Evolutionary conservation across 53 echinoderm and acorn worm genomes (phyloP), one percentile per base, ranked within the genome.

Genomic region (Paelopatides confundens): DNA sequence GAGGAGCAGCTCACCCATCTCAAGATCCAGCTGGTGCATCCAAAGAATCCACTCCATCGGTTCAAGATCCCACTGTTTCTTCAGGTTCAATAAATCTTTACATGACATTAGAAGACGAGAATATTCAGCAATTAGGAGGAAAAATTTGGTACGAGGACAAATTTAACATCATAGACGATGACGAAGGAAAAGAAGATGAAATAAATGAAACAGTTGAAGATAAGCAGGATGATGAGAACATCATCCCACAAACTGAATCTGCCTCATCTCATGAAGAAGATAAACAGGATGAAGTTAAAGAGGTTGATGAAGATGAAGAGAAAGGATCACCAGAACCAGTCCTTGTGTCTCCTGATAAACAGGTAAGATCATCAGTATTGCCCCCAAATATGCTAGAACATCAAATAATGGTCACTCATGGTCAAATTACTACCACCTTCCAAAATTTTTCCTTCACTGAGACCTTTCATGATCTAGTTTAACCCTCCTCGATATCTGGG

Each of bases 111-210:
- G 39, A 46, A 36, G 74, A 74, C 1, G 74, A 74, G 28, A 74
- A 74, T 5, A 74, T 74, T 40, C 46, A 74, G 46, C 39, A 39
- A 11, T 43, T 74, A 26, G 74, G 24, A 39, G 74, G 74, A 11
- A 74, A 74, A 74, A 74, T 74, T 28, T 74, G 74, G 74, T 74
- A 24, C 46, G 39, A 74, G 28, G 74, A 74, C 7, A 74, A 74
- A 43, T 74, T 40, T n/a, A 39, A 26, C 2, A 35, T 46, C 8
- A 74, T 74, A 10, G 11, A 74, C n/a, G 74, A 74, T 17, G 40
- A 74, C 18, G 40, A 74, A 74, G 39, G 18, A 10, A 68, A 68
- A 68, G 68, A 68, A 36, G 68, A 68, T 33, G 18, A 27, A 5
- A 15, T 11, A 68, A n/a, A 2, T 32, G 33, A 31, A 18, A 35